phyloP scores from a whole-genome alignment of 2,113 vertebrate genomes.

The Psephotus haematonotus region DNA sequence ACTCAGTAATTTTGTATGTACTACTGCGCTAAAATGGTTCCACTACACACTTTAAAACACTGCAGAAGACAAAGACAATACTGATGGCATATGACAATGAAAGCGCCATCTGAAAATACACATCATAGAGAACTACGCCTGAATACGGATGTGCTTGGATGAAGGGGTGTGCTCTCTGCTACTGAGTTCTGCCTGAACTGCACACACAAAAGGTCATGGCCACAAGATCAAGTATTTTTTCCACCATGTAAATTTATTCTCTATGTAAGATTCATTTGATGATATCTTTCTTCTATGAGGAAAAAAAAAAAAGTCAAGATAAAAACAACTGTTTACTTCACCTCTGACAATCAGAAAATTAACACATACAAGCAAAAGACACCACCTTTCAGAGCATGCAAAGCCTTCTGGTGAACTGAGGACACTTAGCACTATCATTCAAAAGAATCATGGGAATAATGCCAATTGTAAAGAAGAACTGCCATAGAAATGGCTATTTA shows the following conservation, averaged over 20 bases:
- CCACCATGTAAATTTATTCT: not conserved
- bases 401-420: slow-evolving; percentile 68
- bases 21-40: not conserved
- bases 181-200: not conserved
- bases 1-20: not conserved
- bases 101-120: not conserved
- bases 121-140: not conserved
- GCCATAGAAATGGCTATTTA: not conserved
- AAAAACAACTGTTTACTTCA: not conserved
- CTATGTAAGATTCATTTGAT: not conserved
- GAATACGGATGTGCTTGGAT: not conserved
- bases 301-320: not conserved
- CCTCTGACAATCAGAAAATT: not conserved
- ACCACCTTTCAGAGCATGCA: slow-evolving; percentile 13
- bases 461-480: not conserved
- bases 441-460: not conserved
- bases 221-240: not conserved
- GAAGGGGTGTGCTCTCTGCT: not conserved
- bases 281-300: not conserved
- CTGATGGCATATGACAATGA: accelerated
- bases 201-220: not conserved
- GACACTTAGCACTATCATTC: not conserved
- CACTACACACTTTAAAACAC: not conserved
- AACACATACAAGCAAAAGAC: not conserved
- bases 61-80: not conserved